Base-by-base conservation (phyloP, 2,888 invertebrate species). In the Harpalus rubripes region DNA sequence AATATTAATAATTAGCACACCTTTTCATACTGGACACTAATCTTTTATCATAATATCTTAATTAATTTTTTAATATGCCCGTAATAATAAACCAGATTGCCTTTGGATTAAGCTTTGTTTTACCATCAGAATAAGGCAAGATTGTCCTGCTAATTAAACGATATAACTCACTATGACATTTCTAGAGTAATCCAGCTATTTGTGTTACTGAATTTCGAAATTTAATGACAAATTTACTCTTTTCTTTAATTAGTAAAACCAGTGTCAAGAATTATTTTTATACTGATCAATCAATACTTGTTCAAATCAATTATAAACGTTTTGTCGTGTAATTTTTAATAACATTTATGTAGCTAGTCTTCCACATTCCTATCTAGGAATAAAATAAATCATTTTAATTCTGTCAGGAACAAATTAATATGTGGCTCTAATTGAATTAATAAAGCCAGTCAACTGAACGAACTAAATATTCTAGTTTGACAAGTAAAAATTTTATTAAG, bases 251-350 rank as follows among this genome's bases (percentile, higher is more conserved):
- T 82, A 72, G 18, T 65, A 22, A 81, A 65, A 72, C 82, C 22
- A 65, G 32, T 83, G 83, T 83, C 83, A 76, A 32, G 10, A 16
- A 15, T 7, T 8, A 15, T 58, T 82, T 41, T 59, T 56, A 59
- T 32, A 58, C 58, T 58, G 72, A 83, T 83, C 74, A 83, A 74
- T 83, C 83, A 83, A 58, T 59, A 15, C 10, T 8, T 61, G 41
- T n/a, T 61, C 76, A 61, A 41, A 83, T 83, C 61, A 83, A 76
- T 83, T 83, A 83, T 65, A 81, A 81, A 26, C 52, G 65, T 81
- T 81, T 68, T 81, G 68, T 68, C 81, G 39, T 44, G 80, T 41
- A 61, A 61, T 80, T 81, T 63, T 44, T 76, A 76, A 76, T 15
- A 39, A 22, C 74, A 32, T 41, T 74, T 52, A 16, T n/a, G n/a